A percentile compares a stretch with the other conserved stretches of the same genome.
phyloP scores from a whole-genome alignment of 1,140 invertebrate genomes.

The Pseudomyrmex flavicornis region DNA sequence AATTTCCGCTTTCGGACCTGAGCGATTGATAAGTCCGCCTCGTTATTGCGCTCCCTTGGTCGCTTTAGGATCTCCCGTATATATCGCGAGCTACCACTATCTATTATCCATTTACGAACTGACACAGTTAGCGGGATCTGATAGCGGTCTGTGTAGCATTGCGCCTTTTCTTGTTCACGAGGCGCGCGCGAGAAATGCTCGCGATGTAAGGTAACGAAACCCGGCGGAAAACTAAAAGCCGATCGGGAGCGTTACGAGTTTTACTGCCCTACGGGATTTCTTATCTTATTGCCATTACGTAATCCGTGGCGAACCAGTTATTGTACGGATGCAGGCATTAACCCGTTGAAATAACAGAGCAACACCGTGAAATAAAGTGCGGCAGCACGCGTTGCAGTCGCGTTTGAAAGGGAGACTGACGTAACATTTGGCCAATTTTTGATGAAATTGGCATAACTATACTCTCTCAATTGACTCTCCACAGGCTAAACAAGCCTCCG shows the following conservation, averaged over 20 bases:
- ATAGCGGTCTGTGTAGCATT: constrained; percentile 42
- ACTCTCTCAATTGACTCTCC: neutral
- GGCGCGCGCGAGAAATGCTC: constrained; percentile 63
- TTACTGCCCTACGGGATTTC: constrained; percentile 75
- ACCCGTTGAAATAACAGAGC: constrained; percentile 67
- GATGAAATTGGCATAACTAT: constrained; percentile 47
- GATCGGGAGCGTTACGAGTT: constrained; percentile 69
- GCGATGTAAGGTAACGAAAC: constrained; percentile 60
- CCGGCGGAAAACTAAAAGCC: constrained; percentile 70
- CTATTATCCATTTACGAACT: constrained; percentile 66
- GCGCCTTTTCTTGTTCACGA: constrained; percentile 37
- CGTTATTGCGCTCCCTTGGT: constrained; percentile 12
- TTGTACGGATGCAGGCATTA: constrained; percentile 72
- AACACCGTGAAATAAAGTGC: constrained; percentile 51
- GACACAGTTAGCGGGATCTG: constrained; percentile 63
- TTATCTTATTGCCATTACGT: constrained; percentile 70
- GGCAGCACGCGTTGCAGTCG: neutral
- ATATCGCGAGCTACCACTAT: constrained; percentile 50
- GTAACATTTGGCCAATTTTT: constrained; percentile 64
- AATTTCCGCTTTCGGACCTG: constrained; percentile 29
- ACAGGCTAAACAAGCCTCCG: neutral
- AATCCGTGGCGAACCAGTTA: constrained; percentile 62
- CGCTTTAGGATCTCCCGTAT: constrained; percentile 38
- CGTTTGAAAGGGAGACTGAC: constrained; percentile 64
- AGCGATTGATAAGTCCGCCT: constrained; percentile 34